A percentile compares a stretch with the other conserved stretches of the same genome.
These are phyloP conservation scores for Sebastes vulpes DNA, from an alignment of 2,797 vertebrate species.

Conservation along the genomic window DNA sequence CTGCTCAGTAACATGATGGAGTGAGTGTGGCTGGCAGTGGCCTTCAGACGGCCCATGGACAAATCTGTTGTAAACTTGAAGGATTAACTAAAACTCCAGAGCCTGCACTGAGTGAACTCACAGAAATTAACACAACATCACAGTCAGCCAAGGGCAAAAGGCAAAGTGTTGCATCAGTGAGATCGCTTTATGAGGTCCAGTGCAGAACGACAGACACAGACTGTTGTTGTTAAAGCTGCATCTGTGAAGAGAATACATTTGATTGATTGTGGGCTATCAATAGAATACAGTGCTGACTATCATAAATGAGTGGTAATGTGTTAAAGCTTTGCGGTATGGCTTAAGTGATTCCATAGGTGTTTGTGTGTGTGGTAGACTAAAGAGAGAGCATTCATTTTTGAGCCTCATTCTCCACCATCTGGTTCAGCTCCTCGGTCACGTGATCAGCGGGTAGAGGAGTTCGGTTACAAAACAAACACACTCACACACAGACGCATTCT, in stretches of 20 bases:
- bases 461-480: conserved; percentile 41
- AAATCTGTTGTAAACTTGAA: conserved; percentile 53
- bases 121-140: neutral
- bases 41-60: conserved; percentile 46
- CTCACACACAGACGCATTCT: conserved; percentile 1
- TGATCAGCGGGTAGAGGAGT: conserved; percentile 52
- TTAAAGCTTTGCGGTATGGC: neutral
- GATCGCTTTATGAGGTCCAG: neutral
- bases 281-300: neutral
- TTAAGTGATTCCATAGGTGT: conserved; percentile 1
- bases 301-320: neutral
- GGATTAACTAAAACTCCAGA: conserved; percentile 33
- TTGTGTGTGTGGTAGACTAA: neutral
- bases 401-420: conserved; percentile 64
- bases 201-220: neutral
- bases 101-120: conserved; percentile 38
- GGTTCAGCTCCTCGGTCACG: conserved; percentile 69
- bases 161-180: neutral
- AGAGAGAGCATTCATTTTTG: conserved; percentile 23
- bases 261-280: neutral
- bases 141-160: neutral
- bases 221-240: neutral
- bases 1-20: conserved; percentile 57
- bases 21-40: conserved; percentile 69
- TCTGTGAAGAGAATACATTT: neutral